Evolutionary conservation across 2,113 vertebrate species (phyloP), one percentile per base, ranked within the genome.

Genomic region (Ondatra zibethicus): DNA sequence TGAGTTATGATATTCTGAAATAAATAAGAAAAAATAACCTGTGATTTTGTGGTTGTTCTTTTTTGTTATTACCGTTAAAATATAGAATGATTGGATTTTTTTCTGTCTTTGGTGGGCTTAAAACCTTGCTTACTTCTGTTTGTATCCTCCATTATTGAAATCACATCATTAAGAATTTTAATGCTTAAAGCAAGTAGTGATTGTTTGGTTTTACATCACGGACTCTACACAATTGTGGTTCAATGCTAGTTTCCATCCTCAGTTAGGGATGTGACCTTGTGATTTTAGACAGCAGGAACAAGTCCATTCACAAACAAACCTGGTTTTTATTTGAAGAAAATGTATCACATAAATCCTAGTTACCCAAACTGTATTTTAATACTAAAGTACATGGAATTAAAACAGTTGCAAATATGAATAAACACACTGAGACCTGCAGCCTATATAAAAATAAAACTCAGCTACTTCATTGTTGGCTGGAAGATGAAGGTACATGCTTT

Each of bases 1-100:
- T 76, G 96, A 70, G 63, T 92, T n/a, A 39, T 65, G 63, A 21
- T 63, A 84, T 92, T 96, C 47, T n/a, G 45, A 92, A 91, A 96
- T 93, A 86, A 96, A 70, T 68, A 65, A 68, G 52, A 92, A 95
- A 93, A 31, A 9, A 76, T 87, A 84, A 45, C 68, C 65, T 90
- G 14, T 55, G 42, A 19, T n/a, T 11, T 55, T 77, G 36, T 82
- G 3, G 1, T 61, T 76, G 21, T 42, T 31, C 1, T 17, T 55
- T 13, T 31, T 50, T 27, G n/a, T 8, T 25, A 36, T 8, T 39
- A 52, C 61, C 19, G 75, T 80, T 63, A 65, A 90, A 85, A 25
- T 61, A 13, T 29, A 10, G 70, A 47, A 13, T 8, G 42, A 4
- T 33, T 29, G 0, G 0, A 31, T 50, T 68, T 70, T 7, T 39